Base-by-base conservation (phyloP, 1,140 invertebrate genomes). In the Oryctes rhinoceros region DNA sequence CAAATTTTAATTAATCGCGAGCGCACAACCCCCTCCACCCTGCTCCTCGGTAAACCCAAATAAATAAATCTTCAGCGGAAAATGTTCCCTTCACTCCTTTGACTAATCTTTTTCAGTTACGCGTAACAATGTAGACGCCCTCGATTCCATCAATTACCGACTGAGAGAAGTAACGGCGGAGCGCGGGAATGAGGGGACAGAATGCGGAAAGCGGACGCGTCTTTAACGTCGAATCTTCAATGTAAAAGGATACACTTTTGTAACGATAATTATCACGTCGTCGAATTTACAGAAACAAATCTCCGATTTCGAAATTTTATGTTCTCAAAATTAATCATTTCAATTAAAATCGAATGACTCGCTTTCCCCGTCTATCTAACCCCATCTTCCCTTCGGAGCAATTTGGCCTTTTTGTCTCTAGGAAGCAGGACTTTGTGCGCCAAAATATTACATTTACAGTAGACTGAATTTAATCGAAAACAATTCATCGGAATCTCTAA, bases 61-160 rank as follows among this genome's bases (percentile, higher is more conserved):
- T 71, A 71, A 71, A 71, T 71, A 71, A 71, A 71, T 71, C 65
- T 71, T 71, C 18, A 71, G 65, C 20, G 24, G 65, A 37, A 71
- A 71, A 71, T 59, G 53, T 59, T 59, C 53, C n/a, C 53, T 59
- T 13, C 65, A 37, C 65, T 71, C 20, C 24, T 71, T 71, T 71
- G 65, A 71, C 24, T 71, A 71, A 71, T 71, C 65, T 71, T 71
- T 71, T 71, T 71, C 65, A 71, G 65, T 24, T 71, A 4, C 65
- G 13, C 65, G 65, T 71, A 71, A 71, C 65, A 71, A 71, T 71
- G 15, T 71, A 37, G 35, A 71, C 65, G 65, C 18, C 9, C 65
- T 13, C 65, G 65, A 71, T 71, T 71, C 65, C 53, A 59, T 59
- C 53, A 59, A 59, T 59, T 59, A 59, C 53, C 24, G 7, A 24